Conservation (phyloP, 2,797 vertebrate genomes). For the Alectoris magna region DNA sequence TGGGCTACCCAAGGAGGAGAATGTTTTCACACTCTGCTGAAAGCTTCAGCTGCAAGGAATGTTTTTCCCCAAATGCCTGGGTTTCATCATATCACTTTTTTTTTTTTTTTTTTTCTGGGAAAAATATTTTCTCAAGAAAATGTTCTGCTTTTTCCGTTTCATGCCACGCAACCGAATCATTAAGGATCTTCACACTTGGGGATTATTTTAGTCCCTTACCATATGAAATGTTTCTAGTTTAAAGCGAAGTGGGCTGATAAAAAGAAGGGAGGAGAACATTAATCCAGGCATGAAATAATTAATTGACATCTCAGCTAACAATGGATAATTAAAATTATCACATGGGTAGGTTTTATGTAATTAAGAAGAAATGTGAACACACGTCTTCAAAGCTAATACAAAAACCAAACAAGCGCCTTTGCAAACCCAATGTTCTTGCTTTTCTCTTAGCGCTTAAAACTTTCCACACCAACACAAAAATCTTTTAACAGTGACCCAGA, state of each 20-base stretch:
- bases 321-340: conserved; percentile 3
- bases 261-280: conserved; percentile 26
- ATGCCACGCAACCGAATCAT: not conserved
- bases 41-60: conserved; percentile 7
- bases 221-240: conserved; percentile 65
- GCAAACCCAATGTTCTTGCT: not conserved
- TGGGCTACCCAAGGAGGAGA: conserved; percentile 1
- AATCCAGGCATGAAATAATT: not conserved
- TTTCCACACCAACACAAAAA: not conserved
- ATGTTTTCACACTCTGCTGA: not conserved
- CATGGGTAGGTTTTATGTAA: not conserved
- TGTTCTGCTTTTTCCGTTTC: conserved; percentile 25
- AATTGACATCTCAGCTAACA: conserved; percentile 1
- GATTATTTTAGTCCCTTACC: conserved; percentile 59
- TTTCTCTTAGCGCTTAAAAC: not conserved
- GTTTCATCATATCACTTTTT: not conserved
- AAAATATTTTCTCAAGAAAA: conserved; percentile 20
- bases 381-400: not conserved
- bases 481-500: not conserved
- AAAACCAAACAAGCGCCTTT: not conserved
- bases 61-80: conserved; percentile 1
- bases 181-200: conserved; percentile 49
- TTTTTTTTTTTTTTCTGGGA: not conserved
- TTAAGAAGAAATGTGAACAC: not conserved
- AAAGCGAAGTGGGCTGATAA: conserved; percentile 52